A percentile compares a stretch with the other conserved stretches of the same genome.
These are phyloP conservation scores for Styela clava DNA, from an alignment of 23 tunicate genomes.

Conservation along the genomic window DNA sequence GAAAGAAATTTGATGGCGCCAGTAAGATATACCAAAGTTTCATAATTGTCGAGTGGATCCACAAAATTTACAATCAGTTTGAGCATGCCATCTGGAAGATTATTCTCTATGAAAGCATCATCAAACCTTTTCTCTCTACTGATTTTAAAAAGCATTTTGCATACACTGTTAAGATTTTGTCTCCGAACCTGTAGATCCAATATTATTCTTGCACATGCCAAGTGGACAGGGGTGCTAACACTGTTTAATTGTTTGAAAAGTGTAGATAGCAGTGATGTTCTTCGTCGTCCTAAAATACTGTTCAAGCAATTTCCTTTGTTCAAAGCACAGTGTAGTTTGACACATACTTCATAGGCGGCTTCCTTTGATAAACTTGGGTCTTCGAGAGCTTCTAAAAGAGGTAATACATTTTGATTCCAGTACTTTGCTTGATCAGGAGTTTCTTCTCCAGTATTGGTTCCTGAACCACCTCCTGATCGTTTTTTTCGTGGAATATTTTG, in stretches of 20 bases:
- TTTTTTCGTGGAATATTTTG: background rate
- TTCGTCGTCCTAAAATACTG: constrained; percentile 50
- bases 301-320: constrained; percentile 37
- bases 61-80: background rate
- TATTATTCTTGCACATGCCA: constrained; percentile 66
- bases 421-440: constrained; percentile 73
- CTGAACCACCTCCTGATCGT: background rate
- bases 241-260: constrained; percentile 56
- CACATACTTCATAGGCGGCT: constrained; percentile 29
- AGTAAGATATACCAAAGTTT: constrained; percentile 65
- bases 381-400: constrained; percentile 50
- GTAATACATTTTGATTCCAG: constrained; percentile 74
- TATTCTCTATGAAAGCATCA: constrained; percentile 35
- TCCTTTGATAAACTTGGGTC: constrained; percentile 20
- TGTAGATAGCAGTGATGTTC: constrained; percentile 58
- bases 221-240: constrained; percentile 33
- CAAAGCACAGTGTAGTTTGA: constrained; percentile 29
- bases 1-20: constrained; percentile 76
- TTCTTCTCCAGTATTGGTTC: constrained; percentile 19
- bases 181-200: constrained; percentile 44
- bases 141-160: constrained; percentile 63
- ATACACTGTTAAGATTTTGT: constrained; percentile 68
- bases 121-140: constrained; percentile 64
- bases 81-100: constrained; percentile 27
- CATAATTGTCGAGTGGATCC: constrained; percentile 52